phyloP scores from a whole-genome alignment of 1,140 invertebrate species.

The Aphelinus atriplicis region DNA sequence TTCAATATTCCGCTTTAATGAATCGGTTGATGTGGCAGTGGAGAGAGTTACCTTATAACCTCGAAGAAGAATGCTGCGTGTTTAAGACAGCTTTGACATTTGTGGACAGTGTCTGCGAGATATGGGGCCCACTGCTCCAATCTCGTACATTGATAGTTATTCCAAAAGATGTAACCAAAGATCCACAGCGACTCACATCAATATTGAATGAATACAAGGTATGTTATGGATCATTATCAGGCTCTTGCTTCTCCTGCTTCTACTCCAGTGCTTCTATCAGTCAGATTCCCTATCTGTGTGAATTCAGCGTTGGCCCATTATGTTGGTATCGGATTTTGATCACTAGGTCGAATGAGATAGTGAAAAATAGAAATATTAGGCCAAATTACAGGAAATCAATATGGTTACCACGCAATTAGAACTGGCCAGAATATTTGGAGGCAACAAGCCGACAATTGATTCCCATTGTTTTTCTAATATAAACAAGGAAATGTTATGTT shows the following conservation, averaged over 20 bases:
- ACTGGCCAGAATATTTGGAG: too few species aligned
- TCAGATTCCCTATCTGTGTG: too few species aligned
- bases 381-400: too few species aligned
- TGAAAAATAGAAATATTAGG: too few species aligned
- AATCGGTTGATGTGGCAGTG: conserved; percentile 89
- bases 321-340: too few species aligned
- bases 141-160: conserved; percentile 77
- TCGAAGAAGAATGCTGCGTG: conserved; percentile 75
- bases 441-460: too few species aligned
- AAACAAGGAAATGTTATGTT: too few species aligned
- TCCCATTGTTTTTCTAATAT: too few species aligned
- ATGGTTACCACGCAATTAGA: too few species aligned
- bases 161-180: conserved; percentile 75
- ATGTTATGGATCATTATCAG: conserved; percentile 32
- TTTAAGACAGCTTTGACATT: conserved; percentile 92
- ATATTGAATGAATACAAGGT: conserved; percentile 77
- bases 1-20: conserved; percentile 81
- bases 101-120: conserved; percentile 86
- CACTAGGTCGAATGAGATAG: too few species aligned
- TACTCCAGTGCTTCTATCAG: too few species aligned
- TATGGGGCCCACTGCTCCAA: conserved; percentile 84
- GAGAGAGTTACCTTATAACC: conserved; percentile 75
- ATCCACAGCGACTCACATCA: conserved; percentile 77
- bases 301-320: too few species aligned
- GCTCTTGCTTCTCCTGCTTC: not conserved